Conservation (phyloP, 2,888 invertebrate species). For the Drosophila diplacantha region DNA sequence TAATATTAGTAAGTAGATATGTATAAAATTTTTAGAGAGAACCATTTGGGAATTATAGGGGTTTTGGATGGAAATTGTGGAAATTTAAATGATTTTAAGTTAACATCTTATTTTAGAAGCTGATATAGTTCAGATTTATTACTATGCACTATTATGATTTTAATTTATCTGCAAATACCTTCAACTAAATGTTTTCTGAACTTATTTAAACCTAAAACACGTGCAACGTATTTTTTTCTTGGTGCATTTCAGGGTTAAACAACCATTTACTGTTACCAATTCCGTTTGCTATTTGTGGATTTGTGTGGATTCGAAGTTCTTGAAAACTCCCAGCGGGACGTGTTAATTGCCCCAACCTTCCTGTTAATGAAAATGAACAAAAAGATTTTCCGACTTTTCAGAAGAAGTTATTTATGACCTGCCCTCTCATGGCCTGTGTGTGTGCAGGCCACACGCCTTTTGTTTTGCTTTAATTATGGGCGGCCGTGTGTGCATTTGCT, state of each 20-base stretch:
- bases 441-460: conserved; percentile 14
- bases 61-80: too few species aligned
- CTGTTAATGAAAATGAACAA: conserved; percentile 58
- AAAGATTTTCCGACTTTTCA: conserved; percentile 21
- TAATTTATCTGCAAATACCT: too few species aligned
- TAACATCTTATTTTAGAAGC: too few species aligned
- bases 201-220: not conserved
- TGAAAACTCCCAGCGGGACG: conserved; percentile 29
- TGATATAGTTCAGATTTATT: too few species aligned
- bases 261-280: conserved; percentile 18
- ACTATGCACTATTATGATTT: too few species aligned
- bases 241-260: conserved; percentile 7
- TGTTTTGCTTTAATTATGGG: conserved; percentile 68
- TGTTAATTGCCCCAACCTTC: conserved; percentile 59
- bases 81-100: too few species aligned
- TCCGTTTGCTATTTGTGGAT: conserved; percentile 29
- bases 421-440: conserved; percentile 17
- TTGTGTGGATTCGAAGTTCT: conserved; percentile 23
- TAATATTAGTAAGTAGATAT: too few species aligned
- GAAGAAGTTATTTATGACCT: conserved; percentile 35
- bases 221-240: not conserved
- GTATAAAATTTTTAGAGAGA: too few species aligned
- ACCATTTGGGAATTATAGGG: too few species aligned
- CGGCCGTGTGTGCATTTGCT: conserved; percentile 29
- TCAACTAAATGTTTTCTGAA: not conserved